phyloP scores from a whole-genome alignment of 2,888 invertebrate genomes.

The Pheosia gnoma region DNA sequence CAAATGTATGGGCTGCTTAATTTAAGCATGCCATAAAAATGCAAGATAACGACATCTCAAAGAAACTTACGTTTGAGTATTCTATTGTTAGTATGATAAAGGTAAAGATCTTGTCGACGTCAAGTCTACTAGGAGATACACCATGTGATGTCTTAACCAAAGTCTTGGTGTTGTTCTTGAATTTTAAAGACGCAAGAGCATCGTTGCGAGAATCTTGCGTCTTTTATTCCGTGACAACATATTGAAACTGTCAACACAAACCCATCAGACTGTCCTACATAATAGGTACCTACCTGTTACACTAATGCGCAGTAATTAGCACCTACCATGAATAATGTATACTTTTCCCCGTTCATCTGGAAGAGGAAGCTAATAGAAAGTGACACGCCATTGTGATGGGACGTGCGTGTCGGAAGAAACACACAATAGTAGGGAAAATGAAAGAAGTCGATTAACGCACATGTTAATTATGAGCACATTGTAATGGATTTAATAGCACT shows the following conservation, averaged over 20 bases:
- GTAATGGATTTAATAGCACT: neutral
- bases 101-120: no score
- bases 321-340: slow-evolving; percentile 33
- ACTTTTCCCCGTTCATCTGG: slow-evolving; percentile 33
- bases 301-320: slow-evolving; percentile 30
- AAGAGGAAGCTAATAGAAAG: slow-evolving; percentile 42
- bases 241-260: neutral
- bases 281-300: neutral
- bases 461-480: neutral
- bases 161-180: no score
- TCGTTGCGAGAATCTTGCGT: no score
- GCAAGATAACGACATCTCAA: no score
- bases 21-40: no score
- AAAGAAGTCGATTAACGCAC: slow-evolving; percentile 3
- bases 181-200: no score
- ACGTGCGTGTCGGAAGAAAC: slow-evolving; percentile 37
- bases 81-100: no score
- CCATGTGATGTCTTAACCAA: no score
- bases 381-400: slow-evolving; percentile 41
- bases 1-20: no score
- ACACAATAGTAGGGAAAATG: slow-evolving; percentile 40
- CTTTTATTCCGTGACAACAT: neutral
- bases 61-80: no score
- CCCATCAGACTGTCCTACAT: neutral
- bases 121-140: no score